These are phyloP conservation scores for Patella pellucida DNA, from an alignment of 2,888 invertebrate species.

Conservation along the genomic window DNA sequence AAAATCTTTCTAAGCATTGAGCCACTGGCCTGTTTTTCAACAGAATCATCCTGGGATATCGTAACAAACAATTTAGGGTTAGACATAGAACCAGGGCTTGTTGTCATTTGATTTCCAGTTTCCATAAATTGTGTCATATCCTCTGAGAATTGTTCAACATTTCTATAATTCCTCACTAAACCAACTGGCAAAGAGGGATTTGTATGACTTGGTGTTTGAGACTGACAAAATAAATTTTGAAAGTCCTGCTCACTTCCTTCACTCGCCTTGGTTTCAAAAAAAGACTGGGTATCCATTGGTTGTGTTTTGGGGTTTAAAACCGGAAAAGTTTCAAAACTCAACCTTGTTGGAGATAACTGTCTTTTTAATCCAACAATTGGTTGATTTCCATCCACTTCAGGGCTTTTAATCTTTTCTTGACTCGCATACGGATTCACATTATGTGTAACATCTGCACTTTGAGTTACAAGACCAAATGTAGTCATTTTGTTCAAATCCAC, in stretches of 20 bases:
- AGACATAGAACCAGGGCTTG: not conserved
- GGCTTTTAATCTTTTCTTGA: not conserved
- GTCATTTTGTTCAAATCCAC: not conserved
- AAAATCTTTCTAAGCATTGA: constrained; percentile 36
- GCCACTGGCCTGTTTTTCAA: not conserved
- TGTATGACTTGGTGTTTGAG: not conserved
- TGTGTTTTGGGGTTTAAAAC: not conserved
- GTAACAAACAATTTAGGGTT: not conserved
- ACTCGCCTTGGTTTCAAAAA: not conserved
- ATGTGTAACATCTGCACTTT: no score
- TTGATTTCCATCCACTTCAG: not conserved
- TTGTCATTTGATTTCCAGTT: not conserved
- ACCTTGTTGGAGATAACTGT: not conserved
- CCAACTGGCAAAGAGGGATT: not conserved
- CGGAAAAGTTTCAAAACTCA: not conserved
- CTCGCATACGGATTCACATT: no score
- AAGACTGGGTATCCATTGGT: not conserved
- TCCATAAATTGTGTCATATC: constrained; percentile 6
- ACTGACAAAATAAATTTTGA: not conserved
- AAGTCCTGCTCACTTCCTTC: not conserved
- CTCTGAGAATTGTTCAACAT: constrained; percentile 5
- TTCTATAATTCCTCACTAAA: not conserved
- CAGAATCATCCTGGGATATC: not conserved
- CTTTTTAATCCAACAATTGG: not conserved
- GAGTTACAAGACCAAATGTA: no score